phyloP scores from a whole-genome alignment of 2,888 invertebrate species.

The Gnatocerus cornutus region DNA sequence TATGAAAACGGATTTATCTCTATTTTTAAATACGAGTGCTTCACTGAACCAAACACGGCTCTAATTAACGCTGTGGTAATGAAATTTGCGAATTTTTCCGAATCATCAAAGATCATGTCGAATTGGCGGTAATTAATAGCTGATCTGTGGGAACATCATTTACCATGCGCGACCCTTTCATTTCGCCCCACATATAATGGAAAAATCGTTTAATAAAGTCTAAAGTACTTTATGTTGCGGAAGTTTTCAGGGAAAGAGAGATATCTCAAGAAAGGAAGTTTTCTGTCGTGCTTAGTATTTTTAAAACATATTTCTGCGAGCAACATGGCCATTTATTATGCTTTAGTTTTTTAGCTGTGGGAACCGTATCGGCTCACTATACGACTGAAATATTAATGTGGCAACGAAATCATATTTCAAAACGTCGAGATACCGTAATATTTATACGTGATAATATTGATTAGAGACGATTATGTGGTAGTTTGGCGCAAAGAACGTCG shows the following conservation, averaged over 20 bases:
- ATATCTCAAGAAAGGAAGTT: constrained; percentile 45
- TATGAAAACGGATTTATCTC: background rate
- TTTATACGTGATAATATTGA: constrained; percentile 22
- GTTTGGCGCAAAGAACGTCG: background rate
- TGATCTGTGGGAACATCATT: constrained; percentile 10
- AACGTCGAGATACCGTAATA: constrained; percentile 56
- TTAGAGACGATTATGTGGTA: no score
- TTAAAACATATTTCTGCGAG: constrained; percentile 53
- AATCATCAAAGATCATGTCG: background rate
- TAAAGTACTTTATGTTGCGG: constrained; percentile 41
- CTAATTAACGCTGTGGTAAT: background rate
- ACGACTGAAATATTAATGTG: constrained; percentile 63
- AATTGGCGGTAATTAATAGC: constrained; percentile 2
- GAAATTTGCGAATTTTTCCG: background rate
- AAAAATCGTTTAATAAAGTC: constrained; percentile 46
- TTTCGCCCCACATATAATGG: constrained; percentile 27
- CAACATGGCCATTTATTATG: constrained; percentile 59
- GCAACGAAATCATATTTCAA: constrained; percentile 63
- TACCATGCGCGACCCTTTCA: constrained; percentile 8
- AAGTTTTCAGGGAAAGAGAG: constrained; percentile 43
- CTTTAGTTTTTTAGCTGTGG: constrained; percentile 59
- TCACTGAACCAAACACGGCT: background rate
- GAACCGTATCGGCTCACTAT: constrained; percentile 57
- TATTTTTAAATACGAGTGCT: background rate
- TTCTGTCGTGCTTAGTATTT: constrained; percentile 51